Evolutionary conservation across 2,888 invertebrate species (phyloP), one percentile per base, ranked within the genome.

Genomic region (Lasioglossum villosulum): DNA sequence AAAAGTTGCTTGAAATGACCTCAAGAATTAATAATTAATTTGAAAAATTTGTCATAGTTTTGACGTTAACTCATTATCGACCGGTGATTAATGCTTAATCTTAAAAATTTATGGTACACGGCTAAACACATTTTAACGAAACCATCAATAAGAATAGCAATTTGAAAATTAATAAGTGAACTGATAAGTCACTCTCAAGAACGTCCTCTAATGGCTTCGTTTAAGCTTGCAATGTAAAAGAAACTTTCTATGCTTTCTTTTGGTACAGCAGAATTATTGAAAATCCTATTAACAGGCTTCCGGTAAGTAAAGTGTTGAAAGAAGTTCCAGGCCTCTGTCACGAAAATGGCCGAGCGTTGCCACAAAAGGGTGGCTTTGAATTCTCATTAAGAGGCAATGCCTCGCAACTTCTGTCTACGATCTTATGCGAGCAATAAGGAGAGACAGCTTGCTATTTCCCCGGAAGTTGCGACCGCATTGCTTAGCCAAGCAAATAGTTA

Each of bases 401-500:
- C 12, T 30, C n/a, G n/a, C 6, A 45, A 75, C 70, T 37, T 42
- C 6, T 42, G 14, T 34, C 10, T 19, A 19, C 16, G 45, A 37
- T 77, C 56, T 82, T 82, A 82, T 78, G 48, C 68, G 4, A 34
- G 70, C 48, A 52, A 59, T 70, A 78, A 84, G 70, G 56, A 78
- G 59, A n/a, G 75, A 34, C 14, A 34, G 37, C 12, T 56, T 10
- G 48, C 14, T 42, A 56, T 59, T 71, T 66, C 59, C 73, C 16
- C 4, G 56, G 81, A 48, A 52, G 71, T 34, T 52, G 45, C 66
- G 74, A 56, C 68, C 66, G 74, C 59, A 75, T 30, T 78, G 83
- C 75, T 90, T 86, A 90, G 87, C 84, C 83, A 79, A 85, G 90
- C 86, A 90, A 90, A 90, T 86, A 86, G 88, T 84, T 84, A 56